Evolutionary conservation across 1,140 invertebrate species (phyloP).

Genomic region (Globodera rostochiensis): DNA sequence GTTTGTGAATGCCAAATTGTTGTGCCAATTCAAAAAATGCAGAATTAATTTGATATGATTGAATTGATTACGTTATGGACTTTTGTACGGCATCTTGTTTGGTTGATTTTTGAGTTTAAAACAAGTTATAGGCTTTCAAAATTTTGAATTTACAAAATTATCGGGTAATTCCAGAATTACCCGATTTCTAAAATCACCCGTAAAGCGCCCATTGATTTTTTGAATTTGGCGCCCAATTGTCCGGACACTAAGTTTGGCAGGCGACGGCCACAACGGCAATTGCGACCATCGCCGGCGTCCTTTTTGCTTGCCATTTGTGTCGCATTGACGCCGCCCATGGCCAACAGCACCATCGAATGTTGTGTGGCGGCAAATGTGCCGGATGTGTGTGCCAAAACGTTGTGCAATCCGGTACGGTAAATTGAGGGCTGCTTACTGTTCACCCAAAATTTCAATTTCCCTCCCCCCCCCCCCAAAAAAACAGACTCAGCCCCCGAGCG

Average conservation of each 20-base stretch:
- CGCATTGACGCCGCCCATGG: background rate
- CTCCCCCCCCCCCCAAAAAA: background rate
- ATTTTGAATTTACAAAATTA: no score
- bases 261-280: background rate
- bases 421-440: background rate
- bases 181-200: no score
- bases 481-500: conserved; percentile 22
- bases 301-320: background rate
- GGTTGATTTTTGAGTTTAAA: no score
- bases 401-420: background rate
- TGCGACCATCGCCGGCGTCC: background rate
- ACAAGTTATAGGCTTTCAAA: no score
- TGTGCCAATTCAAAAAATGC: no score
- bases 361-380: background rate
- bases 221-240: background rate
- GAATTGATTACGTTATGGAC: no score
- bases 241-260: background rate
- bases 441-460: background rate
- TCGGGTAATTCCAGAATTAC: no score
- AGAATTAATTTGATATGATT: no score
- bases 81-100: no score
- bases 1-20: no score
- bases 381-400: conserved; percentile 8
- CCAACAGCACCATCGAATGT: background rate
- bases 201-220: background rate